Percentiles rank a stretch among this genome's conserved stretches.
Conservation (phyloP, 1,140 invertebrate species). For the Ceratosolen solmsi region DNA sequence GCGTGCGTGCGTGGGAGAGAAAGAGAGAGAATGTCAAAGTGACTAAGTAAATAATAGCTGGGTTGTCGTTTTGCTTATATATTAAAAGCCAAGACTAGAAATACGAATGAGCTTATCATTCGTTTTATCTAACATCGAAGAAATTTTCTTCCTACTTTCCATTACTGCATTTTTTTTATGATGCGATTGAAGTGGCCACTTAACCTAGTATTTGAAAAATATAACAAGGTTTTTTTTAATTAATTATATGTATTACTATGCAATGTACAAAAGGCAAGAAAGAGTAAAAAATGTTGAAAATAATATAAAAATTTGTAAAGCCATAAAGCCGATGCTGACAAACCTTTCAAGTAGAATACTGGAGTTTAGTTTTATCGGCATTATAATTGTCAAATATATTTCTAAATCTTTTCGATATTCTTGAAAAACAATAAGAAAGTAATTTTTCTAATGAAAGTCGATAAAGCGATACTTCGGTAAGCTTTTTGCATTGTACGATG, state of each 20-base stretch:
- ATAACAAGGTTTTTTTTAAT: background rate
- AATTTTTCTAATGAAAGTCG: background rate
- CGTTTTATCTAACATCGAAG: background rate
- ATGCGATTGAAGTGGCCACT: background rate
- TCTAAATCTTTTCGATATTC: background rate
- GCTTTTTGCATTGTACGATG: background rate
- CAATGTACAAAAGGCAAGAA: background rate
- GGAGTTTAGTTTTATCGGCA: background rate
- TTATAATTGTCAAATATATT: background rate
- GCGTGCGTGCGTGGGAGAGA: slow-evolving; percentile 46
- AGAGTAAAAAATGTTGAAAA: background rate
- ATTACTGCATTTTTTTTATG: background rate
- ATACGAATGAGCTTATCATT: background rate
- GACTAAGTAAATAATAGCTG: slow-evolving; percentile 64
- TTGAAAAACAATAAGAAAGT: background rate
- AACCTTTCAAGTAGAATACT: background rate
- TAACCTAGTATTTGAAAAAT: background rate
- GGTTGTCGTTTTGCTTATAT: background rate
- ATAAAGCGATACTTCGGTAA: background rate
- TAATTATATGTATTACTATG: background rate
- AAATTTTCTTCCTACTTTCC: background rate
- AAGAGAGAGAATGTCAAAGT: slow-evolving; percentile 51
- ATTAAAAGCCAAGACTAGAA: background rate
- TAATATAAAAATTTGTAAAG: no score
- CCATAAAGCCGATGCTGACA: slow-evolving; percentile 11